Evolutionary conservation across 2,797 vertebrate genomes (phyloP).

Genomic region (Megaceryle alcyon): DNA sequence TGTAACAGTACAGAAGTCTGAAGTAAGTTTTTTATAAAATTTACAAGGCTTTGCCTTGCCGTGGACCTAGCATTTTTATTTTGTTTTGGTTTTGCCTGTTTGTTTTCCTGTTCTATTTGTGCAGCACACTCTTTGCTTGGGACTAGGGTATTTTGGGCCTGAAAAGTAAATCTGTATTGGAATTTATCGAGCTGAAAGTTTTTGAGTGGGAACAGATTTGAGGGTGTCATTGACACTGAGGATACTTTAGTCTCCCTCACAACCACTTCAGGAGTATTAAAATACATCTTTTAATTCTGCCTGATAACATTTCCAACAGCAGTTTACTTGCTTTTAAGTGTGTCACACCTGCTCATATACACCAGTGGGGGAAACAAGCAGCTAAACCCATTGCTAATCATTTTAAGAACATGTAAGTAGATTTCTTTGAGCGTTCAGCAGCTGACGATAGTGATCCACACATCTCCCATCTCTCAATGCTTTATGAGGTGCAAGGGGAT

Average conservation of each 20-base stretch:
- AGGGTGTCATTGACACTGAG: background rate
- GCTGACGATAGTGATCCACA: constrained; percentile 14
- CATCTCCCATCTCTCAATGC: constrained; percentile 49
- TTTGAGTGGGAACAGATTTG: background rate
- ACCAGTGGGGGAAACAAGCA: background rate
- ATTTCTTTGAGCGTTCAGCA: constrained; percentile 16
- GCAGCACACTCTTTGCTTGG: background rate
- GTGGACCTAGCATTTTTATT: background rate
- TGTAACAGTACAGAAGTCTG: background rate
- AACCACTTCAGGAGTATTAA: constrained; percentile 37
- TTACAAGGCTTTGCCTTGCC: background rate
- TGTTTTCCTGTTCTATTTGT: background rate
- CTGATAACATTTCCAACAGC: constrained; percentile 38
- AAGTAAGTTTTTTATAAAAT: background rate
- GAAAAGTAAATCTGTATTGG: background rate
- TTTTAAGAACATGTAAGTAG: constrained; percentile 5
- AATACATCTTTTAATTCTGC: constrained; percentile 3
- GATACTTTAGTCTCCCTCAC: constrained; percentile 45
- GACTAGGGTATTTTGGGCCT: background rate
- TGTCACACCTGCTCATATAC: constrained; percentile 48
- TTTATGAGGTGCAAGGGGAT: constrained; percentile 16
- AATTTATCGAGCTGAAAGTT: background rate
- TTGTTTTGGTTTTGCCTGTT: background rate
- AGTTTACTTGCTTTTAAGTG: constrained; percentile 29
- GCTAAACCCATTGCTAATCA: constrained; percentile 42